Evolutionary conservation across 1,140 invertebrate genomes (phyloP).

Genomic region (Drosophila asahinai): DNA sequence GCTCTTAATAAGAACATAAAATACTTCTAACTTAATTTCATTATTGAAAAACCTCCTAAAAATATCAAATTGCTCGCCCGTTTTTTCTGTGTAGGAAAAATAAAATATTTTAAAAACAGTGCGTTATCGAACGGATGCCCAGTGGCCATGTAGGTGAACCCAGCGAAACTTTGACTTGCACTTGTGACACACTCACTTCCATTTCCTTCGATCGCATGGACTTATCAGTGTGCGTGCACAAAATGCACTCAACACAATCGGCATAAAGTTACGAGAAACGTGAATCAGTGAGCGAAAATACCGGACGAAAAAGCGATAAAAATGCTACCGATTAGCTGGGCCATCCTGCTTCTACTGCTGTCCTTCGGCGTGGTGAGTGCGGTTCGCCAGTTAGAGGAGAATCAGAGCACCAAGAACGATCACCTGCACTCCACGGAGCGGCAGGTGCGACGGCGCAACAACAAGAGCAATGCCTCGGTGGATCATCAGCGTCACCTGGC

Average conservation of each 20-base stretch:
- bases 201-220: constrained; percentile 22
- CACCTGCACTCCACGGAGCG: constrained; percentile 27
- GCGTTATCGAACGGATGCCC: constrained; percentile 33
- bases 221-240: constrained; percentile 31
- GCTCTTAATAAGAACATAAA: neutral
- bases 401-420: constrained; percentile 49
- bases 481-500: constrained; percentile 34
- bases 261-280: constrained; percentile 5
- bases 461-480: constrained; percentile 44
- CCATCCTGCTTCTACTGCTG: constrained; percentile 37
- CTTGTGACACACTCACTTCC: constrained; percentile 44
- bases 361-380: constrained; percentile 27
- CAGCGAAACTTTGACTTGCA: constrained; percentile 29
- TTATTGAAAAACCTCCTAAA: neutral
- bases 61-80: too few relatives aligned
- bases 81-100: constrained; percentile 25
- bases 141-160: constrained; percentile 42
- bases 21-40: neutral
- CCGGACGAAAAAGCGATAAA: constrained; percentile 30
- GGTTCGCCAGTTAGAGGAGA: constrained; percentile 49
- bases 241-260: constrained; percentile 55
- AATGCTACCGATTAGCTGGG: constrained; percentile 53
- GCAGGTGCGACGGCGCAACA: constrained; percentile 34
- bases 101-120: constrained; percentile 8
- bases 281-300: constrained; percentile 37